Evolutionary conservation across 1,140 invertebrate genomes (phyloP).

Genomic region (Myzus persicae): DNA sequence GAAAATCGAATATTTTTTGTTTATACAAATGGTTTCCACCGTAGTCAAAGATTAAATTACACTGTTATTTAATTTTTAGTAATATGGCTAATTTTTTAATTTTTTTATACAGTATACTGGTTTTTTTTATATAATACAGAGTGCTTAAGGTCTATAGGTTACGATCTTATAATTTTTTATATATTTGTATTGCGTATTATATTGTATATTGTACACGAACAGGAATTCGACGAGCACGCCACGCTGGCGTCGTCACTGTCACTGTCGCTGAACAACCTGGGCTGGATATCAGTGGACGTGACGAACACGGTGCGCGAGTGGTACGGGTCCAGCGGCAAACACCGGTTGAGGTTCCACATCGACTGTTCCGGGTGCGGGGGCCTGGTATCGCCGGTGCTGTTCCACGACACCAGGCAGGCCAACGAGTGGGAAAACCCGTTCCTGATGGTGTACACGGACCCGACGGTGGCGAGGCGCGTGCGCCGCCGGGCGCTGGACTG

Average conservation of each 20-base stretch:
- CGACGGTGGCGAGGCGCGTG: constrained; percentile 69
- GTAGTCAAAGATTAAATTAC: too few relatives aligned
- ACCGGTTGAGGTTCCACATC: constrained; percentile 77
- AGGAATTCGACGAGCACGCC: constrained; percentile 71
- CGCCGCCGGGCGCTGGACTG: constrained; percentile 84
- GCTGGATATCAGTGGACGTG: constrained; percentile 89
- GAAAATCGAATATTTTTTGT: background rate
- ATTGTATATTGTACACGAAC: background rate
- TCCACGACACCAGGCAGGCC: constrained; percentile 60
- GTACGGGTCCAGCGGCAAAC: constrained; percentile 69
- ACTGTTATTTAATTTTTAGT: too few relatives aligned
- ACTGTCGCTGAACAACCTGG: constrained; percentile 73
- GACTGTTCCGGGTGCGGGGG: constrained; percentile 86
- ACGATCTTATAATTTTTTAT: too few relatives aligned
- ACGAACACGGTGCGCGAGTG: constrained; percentile 78
- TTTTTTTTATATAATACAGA: too few relatives aligned
- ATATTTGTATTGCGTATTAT: background rate
- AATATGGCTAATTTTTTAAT: too few relatives aligned
- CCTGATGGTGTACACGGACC: constrained; percentile 82
- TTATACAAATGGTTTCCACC: background rate
- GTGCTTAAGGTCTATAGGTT: too few relatives aligned
- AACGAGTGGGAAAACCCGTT: constrained; percentile 78
- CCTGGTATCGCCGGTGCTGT: constrained; percentile 68
- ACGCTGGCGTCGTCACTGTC: constrained; percentile 75
- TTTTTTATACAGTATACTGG: too few relatives aligned